Percentiles rank a stretch among this genome's conserved stretches.
Evolutionary conservation across 2,797 vertebrate species (phyloP).

Genomic region (Heliangelus exortis): DNA sequence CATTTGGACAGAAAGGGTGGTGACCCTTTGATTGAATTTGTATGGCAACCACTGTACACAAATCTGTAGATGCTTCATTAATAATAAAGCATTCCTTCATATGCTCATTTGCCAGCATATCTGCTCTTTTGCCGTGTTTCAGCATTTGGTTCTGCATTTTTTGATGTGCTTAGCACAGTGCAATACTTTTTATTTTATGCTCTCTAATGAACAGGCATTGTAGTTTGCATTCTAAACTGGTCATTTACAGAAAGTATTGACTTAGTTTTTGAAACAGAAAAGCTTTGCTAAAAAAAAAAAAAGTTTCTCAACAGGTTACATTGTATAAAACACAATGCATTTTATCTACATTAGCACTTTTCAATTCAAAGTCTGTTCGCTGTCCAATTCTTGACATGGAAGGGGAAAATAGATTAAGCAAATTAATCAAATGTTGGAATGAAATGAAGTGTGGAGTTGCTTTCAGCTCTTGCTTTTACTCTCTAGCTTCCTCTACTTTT

Average conservation of each 20-base stretch:
- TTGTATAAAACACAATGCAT: neutral
- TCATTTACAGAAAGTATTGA: neutral
- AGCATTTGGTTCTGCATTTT: slow-evolving; percentile 46
- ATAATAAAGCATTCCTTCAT: slow-evolving; percentile 14
- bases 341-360: slow-evolving; percentile 10
- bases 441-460: neutral
- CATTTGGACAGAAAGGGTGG: slow-evolving; percentile 28
- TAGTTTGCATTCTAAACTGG: slow-evolving; percentile 26
- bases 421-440: neutral
- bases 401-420: neutral
- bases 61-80: neutral
- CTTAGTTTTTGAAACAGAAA: slow-evolving; percentile 23
- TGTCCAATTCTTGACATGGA: neutral
- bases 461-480: slow-evolving; percentile 27
- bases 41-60: neutral
- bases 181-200: slow-evolving; percentile 41
- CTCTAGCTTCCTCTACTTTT: slow-evolving; percentile 49
- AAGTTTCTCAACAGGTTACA: neutral
- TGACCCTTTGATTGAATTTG: neutral
- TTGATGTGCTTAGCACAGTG: slow-evolving; percentile 44
- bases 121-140: slow-evolving; percentile 50
- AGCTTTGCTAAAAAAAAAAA: neutral
- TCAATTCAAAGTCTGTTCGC: neutral
- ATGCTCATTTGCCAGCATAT: slow-evolving; percentile 35
- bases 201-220: slow-evolving; percentile 57